phyloP scores from a whole-genome alignment of 2,113 vertebrate genomes.

The Sylvietta virens region DNA sequence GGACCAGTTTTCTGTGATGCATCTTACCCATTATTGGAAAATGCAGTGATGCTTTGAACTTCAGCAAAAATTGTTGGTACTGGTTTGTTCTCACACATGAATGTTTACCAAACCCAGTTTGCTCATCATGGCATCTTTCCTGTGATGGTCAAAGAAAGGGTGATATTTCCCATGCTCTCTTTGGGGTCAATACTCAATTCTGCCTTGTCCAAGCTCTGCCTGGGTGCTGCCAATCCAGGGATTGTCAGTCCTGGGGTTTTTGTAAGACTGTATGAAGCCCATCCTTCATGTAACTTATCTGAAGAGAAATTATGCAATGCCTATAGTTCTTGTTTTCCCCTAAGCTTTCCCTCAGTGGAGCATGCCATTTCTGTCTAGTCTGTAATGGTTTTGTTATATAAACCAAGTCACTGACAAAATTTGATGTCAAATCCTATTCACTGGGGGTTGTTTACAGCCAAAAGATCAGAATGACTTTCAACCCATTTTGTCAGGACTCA shows the following conservation, averaged over 20 bases:
- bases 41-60: background rate
- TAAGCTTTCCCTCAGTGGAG: background rate
- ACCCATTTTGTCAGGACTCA: background rate
- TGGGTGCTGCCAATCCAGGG: background rate
- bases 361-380: background rate
- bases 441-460: background rate
- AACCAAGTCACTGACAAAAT: background rate
- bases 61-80: background rate
- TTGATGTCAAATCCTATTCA: constrained; percentile 26
- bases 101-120: background rate
- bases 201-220: background rate
- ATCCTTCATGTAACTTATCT: background rate
- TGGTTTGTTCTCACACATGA: background rate
- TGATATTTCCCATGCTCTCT: background rate
- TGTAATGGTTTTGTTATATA: background rate
- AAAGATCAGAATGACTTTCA: constrained; percentile 42
- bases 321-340: background rate
- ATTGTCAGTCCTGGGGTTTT: background rate
- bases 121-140: background rate
- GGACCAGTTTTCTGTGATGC: background rate
- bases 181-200: background rate
- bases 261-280: background rate
- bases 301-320: background rate
- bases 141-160: background rate
- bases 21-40: background rate